Base-by-base conservation (phyloP, 2,888 invertebrate genomes). In the Theodoxus fluviatilis region DNA sequence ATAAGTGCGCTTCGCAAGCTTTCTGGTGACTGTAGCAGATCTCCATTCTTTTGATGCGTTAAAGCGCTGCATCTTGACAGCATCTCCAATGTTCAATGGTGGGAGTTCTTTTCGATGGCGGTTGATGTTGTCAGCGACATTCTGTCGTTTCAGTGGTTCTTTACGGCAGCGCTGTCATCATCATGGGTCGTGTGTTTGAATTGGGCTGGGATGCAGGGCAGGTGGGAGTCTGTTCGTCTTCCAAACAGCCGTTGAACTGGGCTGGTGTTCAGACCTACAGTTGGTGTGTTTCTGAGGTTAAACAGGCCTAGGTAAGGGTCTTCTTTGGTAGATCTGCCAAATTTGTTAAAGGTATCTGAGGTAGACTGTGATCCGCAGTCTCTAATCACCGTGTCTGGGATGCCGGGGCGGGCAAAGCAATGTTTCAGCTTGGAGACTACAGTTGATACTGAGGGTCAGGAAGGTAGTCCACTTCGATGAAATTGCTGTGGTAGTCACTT, bases 401-500 rank as follows among this genome's bases (percentile, higher is more conserved):
- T 72, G 22, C 74, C 74, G 28, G 72, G 67, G 35, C 73, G 12
- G 3, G 73, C 52, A 64, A 77, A 72, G 15, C 68, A 73, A 18
- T 55, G 61, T 69, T 76, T 76, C 33, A 74, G 49, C 52, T 78
- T 76, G 25, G 25, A 1, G 18, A 77, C 71, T 9, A 78, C 72
- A 22, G 73, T 67, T 22, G 35, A 59, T 37, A 73, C 59, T 38
- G 43, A 49, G 18, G 72, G 25, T 70, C 69, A 9, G 57, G 68
- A 25, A 76, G 66, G 12, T 55, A 66, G 38, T 78, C 78, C 25
- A 74, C 55, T 66, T 76, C 75, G 25, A 71, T 73, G 69, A 74
- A 79, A 28, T 68, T 67, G 33, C 70, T 72, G 64, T 69, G 72
- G 40, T 72, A 77, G 69, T 78, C 78, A 4, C 76, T 73, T 25